Evolutionary conservation across 2,888 invertebrate genomes (phyloP).

Genomic region (Eupithecia tripunctaria): DNA sequence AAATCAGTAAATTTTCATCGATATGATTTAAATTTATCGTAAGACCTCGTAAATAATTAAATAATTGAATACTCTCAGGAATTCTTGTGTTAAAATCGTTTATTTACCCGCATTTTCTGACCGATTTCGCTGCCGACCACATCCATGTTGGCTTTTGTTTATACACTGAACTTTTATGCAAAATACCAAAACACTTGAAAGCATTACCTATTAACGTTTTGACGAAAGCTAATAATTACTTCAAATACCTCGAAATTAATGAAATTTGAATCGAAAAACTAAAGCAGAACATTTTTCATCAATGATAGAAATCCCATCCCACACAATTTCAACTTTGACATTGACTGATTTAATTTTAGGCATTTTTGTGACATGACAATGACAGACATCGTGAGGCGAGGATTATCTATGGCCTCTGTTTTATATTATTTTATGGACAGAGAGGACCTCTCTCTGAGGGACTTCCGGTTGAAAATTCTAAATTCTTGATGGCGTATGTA

Average conservation of each 20-base stretch:
- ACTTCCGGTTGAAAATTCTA: no score
- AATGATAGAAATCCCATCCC: background rate
- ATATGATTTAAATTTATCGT: background rate
- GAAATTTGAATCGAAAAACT: background rate
- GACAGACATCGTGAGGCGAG: background rate
- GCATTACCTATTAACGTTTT: background rate
- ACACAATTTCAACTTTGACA: background rate
- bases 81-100: conserved; percentile 2
- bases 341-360: background rate
- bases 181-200: conserved; percentile 6
- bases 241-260: background rate
- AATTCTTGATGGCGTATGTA: no score
- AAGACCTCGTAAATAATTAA: background rate
- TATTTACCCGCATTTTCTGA: conserved; percentile 92
- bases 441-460: no score
- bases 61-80: background rate
- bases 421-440: no score
- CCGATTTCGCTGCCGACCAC: conserved; percentile 93
- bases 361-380: background rate
- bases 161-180: conserved; percentile 14
- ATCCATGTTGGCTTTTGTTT: conserved; percentile 84
- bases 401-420: no score
- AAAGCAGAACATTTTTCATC: background rate
- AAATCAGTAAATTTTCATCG: background rate
- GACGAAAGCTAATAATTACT: background rate